phyloP scores from a whole-genome alignment of 2,888 invertebrate genomes.

The Anthoptus insignis region DNA sequence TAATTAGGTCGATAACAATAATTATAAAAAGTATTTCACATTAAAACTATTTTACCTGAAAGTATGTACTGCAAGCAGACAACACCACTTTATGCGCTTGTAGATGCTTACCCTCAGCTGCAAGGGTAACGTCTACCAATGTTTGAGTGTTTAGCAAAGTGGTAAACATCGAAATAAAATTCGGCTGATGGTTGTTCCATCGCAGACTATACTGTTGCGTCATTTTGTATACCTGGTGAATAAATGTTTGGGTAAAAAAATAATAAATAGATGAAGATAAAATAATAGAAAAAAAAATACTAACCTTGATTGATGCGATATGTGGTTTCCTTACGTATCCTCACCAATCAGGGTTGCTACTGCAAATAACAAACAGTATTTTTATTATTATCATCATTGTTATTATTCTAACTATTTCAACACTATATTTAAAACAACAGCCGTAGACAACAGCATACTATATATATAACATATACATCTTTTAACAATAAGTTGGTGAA shows the following conservation, averaged over 20 bases:
- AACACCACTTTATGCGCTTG: constrained; percentile 97
- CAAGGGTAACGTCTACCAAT: constrained; percentile 95
- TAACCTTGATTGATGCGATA: constrained; percentile 6
- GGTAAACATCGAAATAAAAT: constrained; percentile 96
- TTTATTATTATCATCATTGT: background rate
- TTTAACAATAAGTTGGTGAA: too few species aligned
- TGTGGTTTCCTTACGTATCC: background rate
- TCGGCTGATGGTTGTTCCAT: constrained; percentile 98
- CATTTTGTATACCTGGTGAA: constrained; percentile 63
- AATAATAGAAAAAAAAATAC: background rate
- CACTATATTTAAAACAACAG: too few species aligned
- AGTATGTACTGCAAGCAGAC: constrained; percentile 97
- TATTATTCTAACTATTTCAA: too few species aligned
- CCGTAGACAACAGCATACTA: background rate
- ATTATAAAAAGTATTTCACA: too few species aligned
- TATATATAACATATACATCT: too few species aligned
- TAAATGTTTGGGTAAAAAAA: constrained; percentile 2
- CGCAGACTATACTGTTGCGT: constrained; percentile 94
- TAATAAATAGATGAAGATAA: too few species aligned
- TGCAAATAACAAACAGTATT: constrained; percentile 7
- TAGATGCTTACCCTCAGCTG: constrained; percentile 96
- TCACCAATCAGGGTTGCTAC: constrained; percentile 20
- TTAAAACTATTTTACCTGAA: constrained; percentile 95
- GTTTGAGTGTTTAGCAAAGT: constrained; percentile 94
- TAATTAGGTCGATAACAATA: too few species aligned